Evolutionary conservation across 2,113 vertebrate genomes (phyloP).

Genomic region (Pycnonotus jocosus): DNA sequence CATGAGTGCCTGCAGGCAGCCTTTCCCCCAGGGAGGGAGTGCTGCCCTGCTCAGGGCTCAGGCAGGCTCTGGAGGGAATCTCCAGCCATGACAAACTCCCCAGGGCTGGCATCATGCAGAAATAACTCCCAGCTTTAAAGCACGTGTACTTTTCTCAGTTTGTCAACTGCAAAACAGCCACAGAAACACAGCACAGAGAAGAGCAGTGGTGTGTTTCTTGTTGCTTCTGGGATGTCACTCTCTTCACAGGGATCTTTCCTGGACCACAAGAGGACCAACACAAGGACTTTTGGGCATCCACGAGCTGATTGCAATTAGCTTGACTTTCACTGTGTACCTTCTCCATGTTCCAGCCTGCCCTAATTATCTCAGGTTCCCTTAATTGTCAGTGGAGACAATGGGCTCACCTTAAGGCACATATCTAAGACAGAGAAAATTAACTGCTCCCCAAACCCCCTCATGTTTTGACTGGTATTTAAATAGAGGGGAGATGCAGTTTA

Average conservation of each 20-base stretch:
- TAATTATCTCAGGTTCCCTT: not conserved
- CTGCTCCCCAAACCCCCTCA: not conserved
- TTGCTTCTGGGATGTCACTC: not conserved
- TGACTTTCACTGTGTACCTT: not conserved
- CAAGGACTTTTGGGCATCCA: not conserved
- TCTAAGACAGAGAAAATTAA: not conserved
- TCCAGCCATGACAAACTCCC: not conserved
- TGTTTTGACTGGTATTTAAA: not conserved
- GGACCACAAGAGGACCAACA: not conserved
- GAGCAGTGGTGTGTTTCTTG: not conserved
- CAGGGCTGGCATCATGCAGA: not conserved
- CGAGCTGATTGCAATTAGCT: not conserved
- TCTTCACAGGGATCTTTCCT: not conserved
- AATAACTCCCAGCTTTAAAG: not conserved
- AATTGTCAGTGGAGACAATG: not conserved
- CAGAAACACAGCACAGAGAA: not conserved
- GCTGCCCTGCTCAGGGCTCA: accelerated
- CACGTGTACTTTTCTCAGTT: not conserved
- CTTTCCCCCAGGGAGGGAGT: accelerated
- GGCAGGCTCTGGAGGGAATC: not conserved
- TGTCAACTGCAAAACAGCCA: not conserved
- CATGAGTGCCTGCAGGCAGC: not conserved
- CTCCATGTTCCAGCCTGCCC: not conserved
- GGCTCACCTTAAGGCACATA: not conserved
- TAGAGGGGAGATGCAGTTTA: not conserved